Conservation (phyloP, 2,888 invertebrate genomes). For the Eupithecia subumbrata region DNA sequence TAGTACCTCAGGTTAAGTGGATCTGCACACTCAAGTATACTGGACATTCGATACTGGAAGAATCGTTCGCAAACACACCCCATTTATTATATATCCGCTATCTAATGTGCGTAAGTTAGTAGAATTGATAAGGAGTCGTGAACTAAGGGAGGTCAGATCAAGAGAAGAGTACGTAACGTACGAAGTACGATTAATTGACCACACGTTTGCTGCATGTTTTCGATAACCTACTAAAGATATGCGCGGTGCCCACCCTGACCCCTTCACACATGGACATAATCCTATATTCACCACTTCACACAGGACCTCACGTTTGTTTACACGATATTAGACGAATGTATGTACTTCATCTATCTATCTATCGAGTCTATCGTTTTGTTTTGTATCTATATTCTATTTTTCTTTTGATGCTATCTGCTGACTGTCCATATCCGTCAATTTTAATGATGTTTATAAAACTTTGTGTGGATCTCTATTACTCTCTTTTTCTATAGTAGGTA, state of each 20-base stretch:
- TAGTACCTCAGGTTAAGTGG: slow-evolving; percentile 52
- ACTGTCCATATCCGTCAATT: slow-evolving; percentile 55
- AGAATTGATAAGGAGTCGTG: slow-evolving; percentile 67
- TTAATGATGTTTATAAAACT: slow-evolving; percentile 74
- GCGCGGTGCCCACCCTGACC: slow-evolving; percentile 63
- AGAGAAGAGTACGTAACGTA: slow-evolving; percentile 62
- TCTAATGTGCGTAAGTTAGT: slow-evolving; percentile 76
- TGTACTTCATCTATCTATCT: background rate
- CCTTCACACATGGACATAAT: slow-evolving; percentile 50
- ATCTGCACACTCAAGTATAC: slow-evolving; percentile 57
- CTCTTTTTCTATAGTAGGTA: background rate
- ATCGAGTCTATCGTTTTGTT: background rate
- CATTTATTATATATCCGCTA: slow-evolving; percentile 78
- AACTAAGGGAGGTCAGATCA: slow-evolving; percentile 72
- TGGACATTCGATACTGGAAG: slow-evolving; percentile 68
- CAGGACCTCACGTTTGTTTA: slow-evolving; percentile 39
- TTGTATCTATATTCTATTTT: slow-evolving; percentile 49
- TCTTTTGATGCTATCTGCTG: slow-evolving; percentile 62
- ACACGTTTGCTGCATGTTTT: slow-evolving; percentile 68
- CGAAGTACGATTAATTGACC: slow-evolving; percentile 68
- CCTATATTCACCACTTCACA: slow-evolving; percentile 51
- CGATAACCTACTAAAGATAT: slow-evolving; percentile 70
- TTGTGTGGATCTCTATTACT: background rate
- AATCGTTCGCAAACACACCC: slow-evolving; percentile 73
- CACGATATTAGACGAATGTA: slow-evolving; percentile 30